These are phyloP conservation scores for Alosa alosa DNA, from an alignment of 2,113 vertebrate species.

Conservation along the genomic window DNA sequence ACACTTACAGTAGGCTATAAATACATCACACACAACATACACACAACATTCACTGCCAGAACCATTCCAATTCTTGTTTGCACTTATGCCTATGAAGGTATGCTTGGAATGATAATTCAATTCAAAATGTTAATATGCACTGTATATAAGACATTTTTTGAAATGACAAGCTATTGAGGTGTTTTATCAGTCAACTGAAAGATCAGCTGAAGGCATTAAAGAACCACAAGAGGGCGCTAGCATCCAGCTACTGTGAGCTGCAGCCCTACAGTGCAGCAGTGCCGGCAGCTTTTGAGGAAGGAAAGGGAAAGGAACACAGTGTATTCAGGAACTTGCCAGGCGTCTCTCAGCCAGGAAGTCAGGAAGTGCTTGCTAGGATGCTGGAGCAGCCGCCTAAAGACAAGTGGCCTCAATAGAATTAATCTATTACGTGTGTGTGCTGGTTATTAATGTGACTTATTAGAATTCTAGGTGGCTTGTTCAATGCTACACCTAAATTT, in stretches of 20 bases:
- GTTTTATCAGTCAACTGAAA: background rate
- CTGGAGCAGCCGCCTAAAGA: background rate
- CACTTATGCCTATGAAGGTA: background rate
- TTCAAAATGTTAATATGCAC: background rate
- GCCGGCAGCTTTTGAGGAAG: background rate
- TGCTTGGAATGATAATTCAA: background rate
- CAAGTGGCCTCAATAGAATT: background rate
- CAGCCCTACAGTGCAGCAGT: background rate
- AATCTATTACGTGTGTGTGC: background rate
- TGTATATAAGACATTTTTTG: background rate
- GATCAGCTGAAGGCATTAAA: background rate
- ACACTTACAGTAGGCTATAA: background rate
- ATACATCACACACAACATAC: no score
- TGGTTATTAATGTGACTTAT: background rate
- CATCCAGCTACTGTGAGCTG: background rate
- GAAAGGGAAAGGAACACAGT: background rate
- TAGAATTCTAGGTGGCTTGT: background rate
- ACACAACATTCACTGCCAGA: background rate
- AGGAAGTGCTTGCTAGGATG: background rate
- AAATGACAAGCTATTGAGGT: background rate
- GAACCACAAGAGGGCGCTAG: constrained; percentile 38
- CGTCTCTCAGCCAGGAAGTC: background rate
- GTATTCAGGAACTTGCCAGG: background rate
- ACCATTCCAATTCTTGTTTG: background rate
- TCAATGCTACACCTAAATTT: background rate